Conservation (phyloP, 2,888 invertebrate species). For the Tinea semifulvella region DNA sequence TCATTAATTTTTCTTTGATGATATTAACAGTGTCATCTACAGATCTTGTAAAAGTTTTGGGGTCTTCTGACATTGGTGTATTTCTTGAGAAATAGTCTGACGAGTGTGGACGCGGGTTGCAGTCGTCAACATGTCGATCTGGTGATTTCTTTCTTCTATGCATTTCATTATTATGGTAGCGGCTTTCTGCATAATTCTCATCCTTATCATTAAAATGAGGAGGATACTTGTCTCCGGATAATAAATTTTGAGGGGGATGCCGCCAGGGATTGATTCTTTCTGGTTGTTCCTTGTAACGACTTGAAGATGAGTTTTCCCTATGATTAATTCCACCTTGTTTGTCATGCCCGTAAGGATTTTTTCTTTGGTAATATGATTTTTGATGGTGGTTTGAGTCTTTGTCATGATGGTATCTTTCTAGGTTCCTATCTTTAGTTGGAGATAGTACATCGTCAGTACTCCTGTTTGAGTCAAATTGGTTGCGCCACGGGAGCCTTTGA, state of each 20-base stretch:
- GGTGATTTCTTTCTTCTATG: neutral
- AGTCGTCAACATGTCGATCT: neutral
- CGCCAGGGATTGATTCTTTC: no score
- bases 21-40: slow-evolving; percentile 58
- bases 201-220: no score
- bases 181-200: no score
- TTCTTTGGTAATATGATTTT: no score
- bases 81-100: slow-evolving; percentile 52
- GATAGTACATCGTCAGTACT: neutral
- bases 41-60: slow-evolving; percentile 47
- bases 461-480: neutral
- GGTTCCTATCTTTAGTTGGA: neutral
- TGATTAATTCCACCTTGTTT: no score
- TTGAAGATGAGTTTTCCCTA: no score
- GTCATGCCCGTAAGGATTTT: no score
- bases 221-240: no score
- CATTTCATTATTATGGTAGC: neutral
- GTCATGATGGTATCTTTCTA: slow-evolving; percentile 1
- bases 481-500: neutral
- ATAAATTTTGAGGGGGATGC: no score
- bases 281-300: no score
- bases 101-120: slow-evolving; percentile 42
- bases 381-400: slow-evolving; percentile 5
- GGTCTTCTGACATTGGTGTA: slow-evolving; percentile 37
- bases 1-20: slow-evolving; percentile 41